These are phyloP conservation scores for Ectemnius continuus DNA, from an alignment of 2,888 invertebrate genomes.

Conservation along the genomic window DNA sequence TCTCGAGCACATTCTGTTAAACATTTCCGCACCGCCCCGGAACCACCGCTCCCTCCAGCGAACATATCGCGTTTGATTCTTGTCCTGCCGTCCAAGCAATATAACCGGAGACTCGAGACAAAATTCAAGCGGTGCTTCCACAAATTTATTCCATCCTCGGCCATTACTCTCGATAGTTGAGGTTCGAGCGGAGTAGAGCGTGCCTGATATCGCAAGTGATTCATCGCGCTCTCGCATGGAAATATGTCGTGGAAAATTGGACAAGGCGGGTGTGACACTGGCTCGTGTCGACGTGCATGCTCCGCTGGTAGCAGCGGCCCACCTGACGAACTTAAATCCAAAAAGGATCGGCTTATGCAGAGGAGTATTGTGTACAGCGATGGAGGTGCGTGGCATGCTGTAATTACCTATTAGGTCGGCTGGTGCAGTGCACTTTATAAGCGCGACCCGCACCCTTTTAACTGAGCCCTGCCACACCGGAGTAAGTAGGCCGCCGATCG, in stretches of 20 bases:
- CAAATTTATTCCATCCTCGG: no score
- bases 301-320: no score
- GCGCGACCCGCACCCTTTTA: slow-evolving; percentile 47
- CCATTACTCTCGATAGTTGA: no score
- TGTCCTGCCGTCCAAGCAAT: no score
- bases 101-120: no score
- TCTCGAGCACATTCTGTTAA: no score
- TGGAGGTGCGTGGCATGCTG: slow-evolving; percentile 27
- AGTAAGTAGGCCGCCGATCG: slow-evolving; percentile 17
- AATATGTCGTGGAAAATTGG: slow-evolving; percentile 5
- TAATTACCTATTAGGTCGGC: slow-evolving; percentile 58
- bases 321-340: neutral
- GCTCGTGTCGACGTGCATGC: neutral
- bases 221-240: neutral
- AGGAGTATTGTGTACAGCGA: neutral
- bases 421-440: slow-evolving; percentile 52
- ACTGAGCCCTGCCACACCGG: slow-evolving; percentile 20
- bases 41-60: no score
- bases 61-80: no score
- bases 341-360: neutral
- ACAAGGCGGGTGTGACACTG: neutral
- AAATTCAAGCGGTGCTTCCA: no score
- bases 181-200: no score
- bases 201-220: no score
- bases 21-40: no score